Evolutionary conservation across 2,888 invertebrate species (phyloP), one percentile per base, ranked within the genome.

Genomic region (Pyrrhia umbra): DNA sequence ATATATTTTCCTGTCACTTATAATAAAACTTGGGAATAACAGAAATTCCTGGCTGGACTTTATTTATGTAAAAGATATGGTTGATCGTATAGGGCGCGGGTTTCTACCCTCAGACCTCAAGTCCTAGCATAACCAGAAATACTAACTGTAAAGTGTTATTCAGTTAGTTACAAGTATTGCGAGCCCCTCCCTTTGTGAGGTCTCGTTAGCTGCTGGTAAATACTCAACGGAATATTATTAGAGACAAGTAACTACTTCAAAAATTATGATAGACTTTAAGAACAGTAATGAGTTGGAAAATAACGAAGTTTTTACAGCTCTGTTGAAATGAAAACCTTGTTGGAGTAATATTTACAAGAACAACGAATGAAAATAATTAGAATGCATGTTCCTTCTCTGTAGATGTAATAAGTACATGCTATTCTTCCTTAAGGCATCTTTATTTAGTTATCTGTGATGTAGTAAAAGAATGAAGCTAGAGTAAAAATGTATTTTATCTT

Each of bases 81-180:
- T n/a, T n/a, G n/a, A n/a, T n/a, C n/a, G n/a, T n/a, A n/a, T n/a
- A n/a, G n/a, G n/a, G n/a, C n/a, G n/a, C n/a, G n/a, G n/a, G n/a
- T n/a, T n/a, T n/a, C n/a, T n/a, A n/a, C n/a, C n/a, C n/a, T n/a
- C n/a, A n/a, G n/a, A n/a, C n/a, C n/a, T n/a, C n/a, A n/a, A n/a
- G n/a, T n/a, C n/a, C n/a, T n/a, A n/a, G n/a, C n/a, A n/a, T 15
- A 45, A 42, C 46, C 39, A 49, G 2, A 15, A 59, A 60, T 65
- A 77, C 66, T 71, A n/a, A 69, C 68, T 74, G 79, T 76, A 83
- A 83, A 85, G 81, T 84, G 84, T 82, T 85, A 84, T 85, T 84
- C 80, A 82, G 84, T 84, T 84, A 86, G 86, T 86, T 85, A 87
- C 77, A 82, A 84, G 82, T 66, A 74, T 68, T 70, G 59, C 69